Percentiles rank a stretch among this genome's conserved stretches.
Conservation (phyloP, 2,888 invertebrate species). For the Thereva unica region DNA sequence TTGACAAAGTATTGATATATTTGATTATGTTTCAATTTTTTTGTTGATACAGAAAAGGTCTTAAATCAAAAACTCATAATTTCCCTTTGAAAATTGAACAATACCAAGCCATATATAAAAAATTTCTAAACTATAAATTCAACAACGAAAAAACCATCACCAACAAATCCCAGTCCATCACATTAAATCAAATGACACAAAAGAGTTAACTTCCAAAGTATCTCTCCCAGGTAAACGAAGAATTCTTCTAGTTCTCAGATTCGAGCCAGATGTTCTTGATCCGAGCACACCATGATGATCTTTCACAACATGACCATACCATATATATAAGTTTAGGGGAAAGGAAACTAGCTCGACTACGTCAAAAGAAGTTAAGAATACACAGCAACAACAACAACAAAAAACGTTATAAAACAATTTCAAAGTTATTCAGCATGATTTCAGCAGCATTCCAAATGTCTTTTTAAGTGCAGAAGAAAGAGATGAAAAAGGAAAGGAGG, state of each 20-base stretch:
- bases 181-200: too few relatives aligned
- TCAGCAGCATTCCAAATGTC: constrained; percentile 18
- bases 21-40: too few relatives aligned
- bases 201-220: too few relatives aligned
- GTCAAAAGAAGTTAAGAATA: constrained; percentile 3
- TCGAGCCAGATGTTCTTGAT: constrained; percentile 24
- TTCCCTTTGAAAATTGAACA: too few relatives aligned
- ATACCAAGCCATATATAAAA: background rate
- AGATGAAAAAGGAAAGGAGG: constrained; percentile 18
- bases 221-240: constrained; percentile 5
- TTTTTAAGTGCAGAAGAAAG: constrained; percentile 8
- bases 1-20: too few relatives aligned
- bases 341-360: too few relatives aligned
- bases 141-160: background rate
- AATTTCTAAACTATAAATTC: background rate
- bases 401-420: constrained; percentile 18
- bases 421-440: constrained; percentile 26
- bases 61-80: too few relatives aligned
- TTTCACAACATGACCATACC: background rate
- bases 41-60: too few relatives aligned
- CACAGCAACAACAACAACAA: constrained; percentile 2
- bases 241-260: background rate
- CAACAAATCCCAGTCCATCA: background rate
- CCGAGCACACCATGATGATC: constrained; percentile 2
- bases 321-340: background rate